Percentiles rank a stretch among this genome's conserved stretches.
Conservation (phyloP, 2,888 invertebrate species). For the Lottia scabra region DNA sequence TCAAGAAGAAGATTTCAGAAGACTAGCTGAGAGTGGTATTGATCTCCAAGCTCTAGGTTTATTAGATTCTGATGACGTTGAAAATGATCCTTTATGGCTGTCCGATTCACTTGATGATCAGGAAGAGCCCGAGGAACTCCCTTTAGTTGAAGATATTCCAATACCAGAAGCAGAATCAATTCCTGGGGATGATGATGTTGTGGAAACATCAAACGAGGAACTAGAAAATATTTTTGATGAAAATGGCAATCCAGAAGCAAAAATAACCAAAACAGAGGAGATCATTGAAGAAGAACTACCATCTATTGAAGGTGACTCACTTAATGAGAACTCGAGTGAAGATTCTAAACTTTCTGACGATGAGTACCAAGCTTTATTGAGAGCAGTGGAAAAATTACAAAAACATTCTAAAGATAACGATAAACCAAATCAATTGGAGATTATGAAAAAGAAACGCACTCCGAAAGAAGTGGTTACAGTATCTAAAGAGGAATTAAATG, state of each 20-base stretch:
- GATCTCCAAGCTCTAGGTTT: background rate
- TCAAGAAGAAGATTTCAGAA: background rate
- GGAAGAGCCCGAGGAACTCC: background rate
- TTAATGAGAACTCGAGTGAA: conserved; percentile 1
- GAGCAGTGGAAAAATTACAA: conserved; percentile 29
- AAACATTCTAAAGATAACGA: conserved; percentile 14
- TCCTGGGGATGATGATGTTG: background rate
- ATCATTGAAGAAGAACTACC: background rate
- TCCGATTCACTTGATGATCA: background rate
- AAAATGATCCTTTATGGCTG: background rate
- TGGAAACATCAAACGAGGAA: conserved; percentile 24
- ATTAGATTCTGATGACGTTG: background rate
- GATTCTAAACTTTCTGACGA: conserved; percentile 26
- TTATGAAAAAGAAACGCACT: background rate
- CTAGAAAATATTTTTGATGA: conserved; percentile 26
- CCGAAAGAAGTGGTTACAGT: background rate
- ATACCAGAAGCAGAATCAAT: background rate
- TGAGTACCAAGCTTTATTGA: conserved; percentile 31
- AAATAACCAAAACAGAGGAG: background rate
- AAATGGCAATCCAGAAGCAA: background rate
- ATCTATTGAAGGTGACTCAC: background rate
- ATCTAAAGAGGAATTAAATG: conserved; percentile 15
- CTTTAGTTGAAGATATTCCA: background rate
- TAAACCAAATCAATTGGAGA: background rate
- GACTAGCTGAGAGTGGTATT: background rate